Evolutionary conservation across 1,140 invertebrate species (phyloP), one percentile per base, ranked within the genome.

Genomic region (Andricus grossulariae): DNA sequence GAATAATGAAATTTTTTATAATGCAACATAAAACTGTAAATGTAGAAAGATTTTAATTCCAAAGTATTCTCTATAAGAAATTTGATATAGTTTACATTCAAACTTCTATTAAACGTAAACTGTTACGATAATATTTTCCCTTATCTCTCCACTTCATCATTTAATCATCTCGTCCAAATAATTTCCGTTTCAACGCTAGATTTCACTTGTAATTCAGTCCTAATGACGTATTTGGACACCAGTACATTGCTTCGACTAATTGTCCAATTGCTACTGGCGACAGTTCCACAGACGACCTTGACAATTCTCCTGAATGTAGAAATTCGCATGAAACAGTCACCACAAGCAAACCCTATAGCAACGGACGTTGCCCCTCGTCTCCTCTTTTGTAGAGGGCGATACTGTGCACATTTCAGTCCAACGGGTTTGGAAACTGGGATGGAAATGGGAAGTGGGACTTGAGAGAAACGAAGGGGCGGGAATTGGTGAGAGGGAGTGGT

Each of bases 391-490:
- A 66, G 25, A 66, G 25, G 60, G 60, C 60, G 32, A 39, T 32
- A 45, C 60, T 66, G 25, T 32, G 12, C 57, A 66, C 57, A 66
- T 32, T 12, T 32, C 57, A 39, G 57, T 66, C 32, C 16, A 32
- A 66, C 13, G 25, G 6, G 60, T 16, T 25, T 66, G 25, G 57
- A 66, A 87, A 86, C 79, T 77, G 80, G 81, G 78, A 83, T 83
- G 84, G 84, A 85, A 84, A 84, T 84, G 83, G 80, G 78, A 75
- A 75, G 60, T 80, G 77, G 79, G 82, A 80, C 73, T 55, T 75
- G 45, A 16, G 60, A 39, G 13, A 66, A 32, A 39, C 51, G 80
- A 70, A 77, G 80, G 80, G 76, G 75, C 70, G 21, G 66, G 45
- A 71, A 70, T 75, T 52, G 75, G 73, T 72, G 66, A 66, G 76